A percentile compares a stretch with the other conserved stretches of the same genome.
These are phyloP conservation scores for Rhizomys pruinosus DNA, from an alignment of 2,113 vertebrate genomes.

Conservation along the genomic window DNA sequence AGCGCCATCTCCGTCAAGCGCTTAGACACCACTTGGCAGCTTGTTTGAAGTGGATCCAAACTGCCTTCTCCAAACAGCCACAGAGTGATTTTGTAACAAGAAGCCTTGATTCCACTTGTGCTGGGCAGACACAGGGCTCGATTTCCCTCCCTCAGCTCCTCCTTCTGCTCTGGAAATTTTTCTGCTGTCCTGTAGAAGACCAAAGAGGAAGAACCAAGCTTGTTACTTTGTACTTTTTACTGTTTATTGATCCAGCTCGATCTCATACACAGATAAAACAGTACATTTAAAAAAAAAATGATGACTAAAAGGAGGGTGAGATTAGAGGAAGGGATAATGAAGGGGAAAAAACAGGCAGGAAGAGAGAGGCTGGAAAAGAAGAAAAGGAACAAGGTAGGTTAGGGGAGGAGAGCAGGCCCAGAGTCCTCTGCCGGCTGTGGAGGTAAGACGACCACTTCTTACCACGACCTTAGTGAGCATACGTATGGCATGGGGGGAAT, in stretches of 20 bases:
- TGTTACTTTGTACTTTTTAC: background rate
- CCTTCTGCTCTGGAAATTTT: slow-evolving; percentile 65
- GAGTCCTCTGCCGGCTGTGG: background rate
- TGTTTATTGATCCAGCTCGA: slow-evolving; percentile 49
- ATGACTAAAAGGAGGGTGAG: background rate
- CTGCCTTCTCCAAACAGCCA: background rate
- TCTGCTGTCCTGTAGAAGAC: slow-evolving; percentile 52
- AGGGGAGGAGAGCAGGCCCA: background rate
- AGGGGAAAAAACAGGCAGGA: background rate
- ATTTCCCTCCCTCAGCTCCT: background rate
- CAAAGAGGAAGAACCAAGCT: background rate
- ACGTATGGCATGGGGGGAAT: too few species aligned
- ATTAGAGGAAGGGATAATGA: background rate
- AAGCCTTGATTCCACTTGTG: background rate
- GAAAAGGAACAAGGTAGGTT: background rate
- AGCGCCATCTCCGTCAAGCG: background rate
- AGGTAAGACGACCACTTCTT: background rate
- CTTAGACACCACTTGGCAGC: background rate
- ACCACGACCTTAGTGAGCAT: fast-evolving
- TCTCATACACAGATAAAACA: background rate
- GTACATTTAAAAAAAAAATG: background rate
- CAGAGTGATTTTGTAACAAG: background rate
- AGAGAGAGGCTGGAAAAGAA: background rate
- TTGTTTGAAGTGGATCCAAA: slow-evolving; percentile 58
- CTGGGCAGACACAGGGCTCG: background rate